phyloP scores from a whole-genome alignment of 2,797 vertebrate genomes.

The Danio albolineatus region DNA sequence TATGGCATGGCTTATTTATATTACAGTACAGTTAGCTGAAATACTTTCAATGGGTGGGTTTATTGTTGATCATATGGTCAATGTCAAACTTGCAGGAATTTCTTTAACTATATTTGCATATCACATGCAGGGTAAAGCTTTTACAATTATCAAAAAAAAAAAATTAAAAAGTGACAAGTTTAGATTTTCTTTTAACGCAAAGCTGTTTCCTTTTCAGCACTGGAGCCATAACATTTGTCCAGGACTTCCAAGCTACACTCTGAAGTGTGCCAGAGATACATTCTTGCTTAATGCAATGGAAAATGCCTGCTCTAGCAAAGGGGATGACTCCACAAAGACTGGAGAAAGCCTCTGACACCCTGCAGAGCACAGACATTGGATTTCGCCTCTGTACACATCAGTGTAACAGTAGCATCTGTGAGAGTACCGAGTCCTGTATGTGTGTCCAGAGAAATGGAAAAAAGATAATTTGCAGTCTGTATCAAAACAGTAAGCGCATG shows the following conservation, averaged over 20 bases:
- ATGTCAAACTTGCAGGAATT: too few species aligned
- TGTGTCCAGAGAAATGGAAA: background rate
- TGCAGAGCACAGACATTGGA: conserved; percentile 16
- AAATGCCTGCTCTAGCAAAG: conserved; percentile 64
- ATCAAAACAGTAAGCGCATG: background rate
- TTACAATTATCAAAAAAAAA: too few species aligned
- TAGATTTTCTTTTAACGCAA: background rate
- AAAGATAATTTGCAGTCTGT: background rate
- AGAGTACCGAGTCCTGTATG: background rate
- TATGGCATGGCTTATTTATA: background rate
- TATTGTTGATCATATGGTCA: too few species aligned
- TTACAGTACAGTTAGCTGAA: too few species aligned
- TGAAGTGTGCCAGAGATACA: conserved; percentile 56
- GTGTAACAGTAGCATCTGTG: background rate
- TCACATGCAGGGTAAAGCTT: too few species aligned
- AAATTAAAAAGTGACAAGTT: too few species aligned
- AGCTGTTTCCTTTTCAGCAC: conserved; percentile 28
- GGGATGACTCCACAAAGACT: too few species aligned
- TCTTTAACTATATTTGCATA: too few species aligned
- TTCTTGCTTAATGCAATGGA: conserved; percentile 72
- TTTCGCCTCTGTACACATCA: conserved; percentile 10
- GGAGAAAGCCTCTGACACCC: background rate
- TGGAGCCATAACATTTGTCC: conserved; percentile 19
- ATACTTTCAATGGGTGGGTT: too few species aligned
- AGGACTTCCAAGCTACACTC: conserved; percentile 24